Conservation (phyloP, 2,888 invertebrate genomes). For the Pyrocoelia pectoralis region DNA sequence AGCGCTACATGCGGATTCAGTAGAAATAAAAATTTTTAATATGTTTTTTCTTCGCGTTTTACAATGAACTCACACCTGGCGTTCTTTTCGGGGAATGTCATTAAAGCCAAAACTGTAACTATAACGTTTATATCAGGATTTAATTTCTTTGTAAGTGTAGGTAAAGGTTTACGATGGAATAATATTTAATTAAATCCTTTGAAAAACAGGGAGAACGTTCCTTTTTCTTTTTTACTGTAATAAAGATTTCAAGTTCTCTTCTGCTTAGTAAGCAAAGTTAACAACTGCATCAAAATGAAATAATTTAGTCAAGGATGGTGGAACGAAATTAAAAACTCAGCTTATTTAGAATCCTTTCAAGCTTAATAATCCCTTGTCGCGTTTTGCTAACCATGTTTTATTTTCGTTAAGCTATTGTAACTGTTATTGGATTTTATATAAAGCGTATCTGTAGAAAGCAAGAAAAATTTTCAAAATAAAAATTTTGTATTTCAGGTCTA, state of each 20-base stretch:
- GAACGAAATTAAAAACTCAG: too few relatives aligned
- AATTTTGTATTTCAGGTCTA: too few relatives aligned
- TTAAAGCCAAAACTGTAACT: constrained; percentile 20
- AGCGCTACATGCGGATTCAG: too few relatives aligned
- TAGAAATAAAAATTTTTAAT: too few relatives aligned
- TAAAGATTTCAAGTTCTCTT: constrained; percentile 28
- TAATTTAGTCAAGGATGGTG: too few relatives aligned
- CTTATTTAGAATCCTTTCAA: too few relatives aligned
- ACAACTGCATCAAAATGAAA: background rate
- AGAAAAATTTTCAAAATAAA: too few relatives aligned
- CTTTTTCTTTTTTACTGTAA: constrained; percentile 18
- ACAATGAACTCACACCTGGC: constrained; percentile 24
- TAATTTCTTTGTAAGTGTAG: constrained; percentile 29
- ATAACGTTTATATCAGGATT: constrained; percentile 27
- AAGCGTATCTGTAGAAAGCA: too few relatives aligned
- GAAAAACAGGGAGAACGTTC: constrained; percentile 16
- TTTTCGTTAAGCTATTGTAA: too few relatives aligned
- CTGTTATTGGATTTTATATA: too few relatives aligned
- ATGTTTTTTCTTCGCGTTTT: background rate
- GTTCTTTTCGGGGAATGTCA: constrained; percentile 25
- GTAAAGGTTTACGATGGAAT: constrained; percentile 31
- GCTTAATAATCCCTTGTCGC: too few relatives aligned
- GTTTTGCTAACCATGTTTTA: too few relatives aligned
- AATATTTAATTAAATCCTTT: constrained; percentile 32
- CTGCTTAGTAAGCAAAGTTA: constrained; percentile 23